A percentile compares a stretch with the other conserved stretches of the same genome.
Evolutionary conservation across 2,797 vertebrate species (phyloP).

Genomic region (Semotilus atromaculatus): DNA sequence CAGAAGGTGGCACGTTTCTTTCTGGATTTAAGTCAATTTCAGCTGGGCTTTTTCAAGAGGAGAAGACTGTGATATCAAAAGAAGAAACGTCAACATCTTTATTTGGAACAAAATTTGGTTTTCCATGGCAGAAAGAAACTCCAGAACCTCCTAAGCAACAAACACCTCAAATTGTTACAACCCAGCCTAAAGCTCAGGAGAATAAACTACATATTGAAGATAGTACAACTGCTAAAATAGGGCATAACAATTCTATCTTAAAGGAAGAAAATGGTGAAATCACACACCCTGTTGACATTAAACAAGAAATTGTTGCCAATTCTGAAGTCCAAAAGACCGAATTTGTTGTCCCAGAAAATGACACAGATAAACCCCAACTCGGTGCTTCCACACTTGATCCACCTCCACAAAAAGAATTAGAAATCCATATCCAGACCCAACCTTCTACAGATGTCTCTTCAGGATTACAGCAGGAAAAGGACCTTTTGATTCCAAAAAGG

Average conservation of each 20-base stretch:
- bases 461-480: conserved; percentile 79
- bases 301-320: conserved; percentile 26
- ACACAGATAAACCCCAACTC: conserved; percentile 66
- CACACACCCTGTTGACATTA: conserved; percentile 26
- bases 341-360: conserved; percentile 71
- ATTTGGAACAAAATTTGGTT: conserved; percentile 86
- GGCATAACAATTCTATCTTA: conserved; percentile 25
- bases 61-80: conserved; percentile 70
- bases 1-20: conserved; percentile 76
- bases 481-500: conserved; percentile 89
- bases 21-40: conserved; percentile 90
- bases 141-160: conserved; percentile 69
- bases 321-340: conserved; percentile 61
- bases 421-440: conserved; percentile 74
- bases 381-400: conserved; percentile 74
- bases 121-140: conserved; percentile 82
- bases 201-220: conserved; percentile 45
- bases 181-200: conserved; percentile 71
- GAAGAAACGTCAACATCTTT: conserved; percentile 72
- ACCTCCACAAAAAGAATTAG: conserved; percentile 72
- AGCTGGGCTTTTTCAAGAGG: conserved; percentile 85
- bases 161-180: conserved; percentile 66
- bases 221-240: conserved; percentile 7
- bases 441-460: conserved; percentile 71
- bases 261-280: conserved; percentile 59